Percentiles rank a stretch among this genome's conserved stretches.
phyloP scores from a whole-genome alignment of 2,113 vertebrate species.

The Haliaeetus leucogaster region DNA sequence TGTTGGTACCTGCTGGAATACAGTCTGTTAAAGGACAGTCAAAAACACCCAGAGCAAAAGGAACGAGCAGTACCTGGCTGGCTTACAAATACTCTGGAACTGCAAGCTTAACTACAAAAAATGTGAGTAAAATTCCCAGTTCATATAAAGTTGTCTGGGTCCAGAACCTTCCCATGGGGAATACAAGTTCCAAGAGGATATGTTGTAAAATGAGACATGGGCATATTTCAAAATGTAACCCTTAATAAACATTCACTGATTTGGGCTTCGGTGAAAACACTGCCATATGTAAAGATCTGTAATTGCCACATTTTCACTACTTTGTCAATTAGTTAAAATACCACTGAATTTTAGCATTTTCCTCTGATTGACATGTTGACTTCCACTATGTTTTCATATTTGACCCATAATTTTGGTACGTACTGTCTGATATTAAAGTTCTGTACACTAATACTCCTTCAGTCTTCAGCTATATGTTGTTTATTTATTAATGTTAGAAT shows the following conservation, averaged over 20 bases:
- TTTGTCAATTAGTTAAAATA: not conserved
- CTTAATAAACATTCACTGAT: not conserved
- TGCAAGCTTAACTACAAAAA: not conserved
- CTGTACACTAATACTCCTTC: not conserved
- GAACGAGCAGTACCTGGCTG: not conserved
- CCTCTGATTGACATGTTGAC: not conserved
- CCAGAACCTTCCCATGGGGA: not conserved
- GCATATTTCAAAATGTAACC: not conserved
- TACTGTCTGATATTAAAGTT: not conserved
- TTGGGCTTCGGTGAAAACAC: not conserved
- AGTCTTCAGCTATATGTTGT: not conserved
- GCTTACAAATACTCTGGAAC: not conserved
- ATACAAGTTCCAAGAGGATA: not conserved
- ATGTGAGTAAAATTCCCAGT: not conserved
- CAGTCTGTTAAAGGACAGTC: not conserved
- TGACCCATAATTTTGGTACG: not conserved
- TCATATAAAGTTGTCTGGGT: not conserved
- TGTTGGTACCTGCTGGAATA: not conserved
- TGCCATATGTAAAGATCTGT: not conserved
- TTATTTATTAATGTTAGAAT: not conserved
- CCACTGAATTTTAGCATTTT: not conserved
- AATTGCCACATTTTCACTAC: not conserved
- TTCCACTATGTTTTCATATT: not conserved
- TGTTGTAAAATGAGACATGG: not conserved
- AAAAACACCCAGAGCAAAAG: not conserved